A percentile compares a stretch with the other conserved stretches of the same genome.
Evolutionary conservation across 2,888 invertebrate genomes (phyloP).

Genomic region (Rapana venosa): DNA sequence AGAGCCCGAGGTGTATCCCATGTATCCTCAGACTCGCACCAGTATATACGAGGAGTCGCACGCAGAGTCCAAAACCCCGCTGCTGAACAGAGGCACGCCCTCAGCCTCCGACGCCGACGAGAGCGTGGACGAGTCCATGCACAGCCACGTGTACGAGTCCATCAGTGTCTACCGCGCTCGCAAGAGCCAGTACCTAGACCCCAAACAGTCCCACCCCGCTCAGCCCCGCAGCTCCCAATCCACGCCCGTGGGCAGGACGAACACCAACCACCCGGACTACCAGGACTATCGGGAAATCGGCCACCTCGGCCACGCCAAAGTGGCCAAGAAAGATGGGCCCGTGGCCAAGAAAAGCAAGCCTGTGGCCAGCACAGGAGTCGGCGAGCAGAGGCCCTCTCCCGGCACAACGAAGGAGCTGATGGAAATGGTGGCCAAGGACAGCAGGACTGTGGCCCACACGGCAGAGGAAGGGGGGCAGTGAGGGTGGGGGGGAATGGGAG

Average conservation of each 20-base stretch:
- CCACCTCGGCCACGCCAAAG: constrained; percentile 40
- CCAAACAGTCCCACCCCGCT: constrained; percentile 42
- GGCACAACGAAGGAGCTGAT: neutral
- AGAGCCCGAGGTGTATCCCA: constrained; percentile 65
- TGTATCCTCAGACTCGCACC: constrained; percentile 52
- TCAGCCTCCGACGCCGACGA: constrained; percentile 52
- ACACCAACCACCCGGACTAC: constrained; percentile 42
- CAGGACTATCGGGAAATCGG: constrained; percentile 49
- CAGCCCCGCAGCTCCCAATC: constrained; percentile 34
- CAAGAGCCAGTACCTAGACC: constrained; percentile 44
- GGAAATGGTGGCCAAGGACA: constrained; percentile 1
- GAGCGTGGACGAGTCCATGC: constrained; percentile 49
- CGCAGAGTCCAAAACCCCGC: constrained; percentile 69
- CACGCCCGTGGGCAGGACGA: neutral
- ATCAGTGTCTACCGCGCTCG: constrained; percentile 38
- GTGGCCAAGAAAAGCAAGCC: constrained; percentile 64
- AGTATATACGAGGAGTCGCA: constrained; percentile 65
- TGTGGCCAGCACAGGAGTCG: constrained; percentile 58
- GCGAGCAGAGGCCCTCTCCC: neutral
- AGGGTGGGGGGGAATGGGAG: neutral
- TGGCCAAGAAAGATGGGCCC: constrained; percentile 47
- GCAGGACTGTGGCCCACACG: neutral
- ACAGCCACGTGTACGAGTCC: constrained; percentile 48
- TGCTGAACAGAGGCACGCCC: constrained; percentile 66
- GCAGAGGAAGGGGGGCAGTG: neutral